phyloP scores from a whole-genome alignment of 1,140 invertebrate genomes.

The Gryllus bimaculatus region DNA sequence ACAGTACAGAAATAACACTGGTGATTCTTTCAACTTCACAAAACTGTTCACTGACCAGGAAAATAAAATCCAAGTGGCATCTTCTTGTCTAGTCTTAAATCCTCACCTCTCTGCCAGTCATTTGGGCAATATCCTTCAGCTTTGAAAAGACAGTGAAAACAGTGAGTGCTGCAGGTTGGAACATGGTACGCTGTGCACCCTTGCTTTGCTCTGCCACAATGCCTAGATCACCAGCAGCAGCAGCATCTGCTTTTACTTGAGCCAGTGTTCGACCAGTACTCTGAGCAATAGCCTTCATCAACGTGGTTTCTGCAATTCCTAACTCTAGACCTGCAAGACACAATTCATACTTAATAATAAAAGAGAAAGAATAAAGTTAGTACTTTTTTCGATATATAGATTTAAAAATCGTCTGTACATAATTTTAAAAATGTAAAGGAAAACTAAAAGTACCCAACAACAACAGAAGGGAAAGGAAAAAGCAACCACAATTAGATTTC shows the following conservation, averaged over 20 bases:
- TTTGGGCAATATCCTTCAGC: conserved; percentile 80
- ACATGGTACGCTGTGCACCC: conserved; percentile 83
- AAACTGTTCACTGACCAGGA: too few relatives aligned
- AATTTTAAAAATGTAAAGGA: background rate
- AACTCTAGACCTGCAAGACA: conserved; percentile 54
- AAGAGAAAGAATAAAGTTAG: background rate
- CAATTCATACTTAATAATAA: background rate
- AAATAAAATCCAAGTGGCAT: too few relatives aligned
- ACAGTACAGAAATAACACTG: too few relatives aligned
- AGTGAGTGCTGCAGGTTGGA: conserved; percentile 56
- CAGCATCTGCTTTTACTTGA: conserved; percentile 77
- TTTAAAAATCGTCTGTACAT: background rate
- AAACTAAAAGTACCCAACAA: background rate
- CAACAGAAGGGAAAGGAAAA: background rate
- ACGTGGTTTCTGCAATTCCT: conserved; percentile 85
- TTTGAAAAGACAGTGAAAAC: conserved; percentile 69
- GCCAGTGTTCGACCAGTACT: conserved; percentile 78
- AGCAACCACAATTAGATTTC: too few relatives aligned
- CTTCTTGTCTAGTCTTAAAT: background rate
- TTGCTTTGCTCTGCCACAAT: conserved; percentile 86
- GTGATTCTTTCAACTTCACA: too few relatives aligned
- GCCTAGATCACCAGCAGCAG: conserved; percentile 79
- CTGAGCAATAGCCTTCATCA: conserved; percentile 92
- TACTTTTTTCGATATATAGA: background rate
- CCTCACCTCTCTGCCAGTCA: conserved; percentile 67